Conservation (phyloP, 2,797 vertebrate species). For the Ctenopoma kingsleyae region DNA sequence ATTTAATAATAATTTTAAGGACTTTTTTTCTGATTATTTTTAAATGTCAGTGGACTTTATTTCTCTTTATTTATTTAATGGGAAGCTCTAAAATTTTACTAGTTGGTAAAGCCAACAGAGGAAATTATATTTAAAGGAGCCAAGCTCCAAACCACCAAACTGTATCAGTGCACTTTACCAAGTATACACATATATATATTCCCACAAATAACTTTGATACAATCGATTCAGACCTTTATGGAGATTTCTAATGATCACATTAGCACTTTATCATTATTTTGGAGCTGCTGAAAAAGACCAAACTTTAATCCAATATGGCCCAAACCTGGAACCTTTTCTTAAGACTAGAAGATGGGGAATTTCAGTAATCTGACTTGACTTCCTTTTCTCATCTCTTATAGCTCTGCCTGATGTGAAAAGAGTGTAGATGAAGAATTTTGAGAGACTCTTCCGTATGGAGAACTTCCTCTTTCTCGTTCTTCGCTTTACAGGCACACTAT, state of each 20-base stretch:
- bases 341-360: not conserved
- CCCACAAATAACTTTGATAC: not conserved
- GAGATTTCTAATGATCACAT: not conserved
- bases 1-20: conserved; percentile 6
- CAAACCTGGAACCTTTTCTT: conserved; percentile 6
- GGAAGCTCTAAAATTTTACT: conserved; percentile 16
- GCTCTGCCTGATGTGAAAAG: conserved; percentile 58
- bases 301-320: conserved; percentile 1
- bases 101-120: conserved; percentile 3
- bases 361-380: conserved; percentile 38
- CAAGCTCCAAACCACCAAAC: conserved; percentile 2
- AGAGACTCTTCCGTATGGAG: conserved; percentile 19
- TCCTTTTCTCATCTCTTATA: conserved; percentile 62
- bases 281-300: conserved; percentile 19
- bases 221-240: not conserved
- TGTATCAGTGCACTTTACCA: conserved; percentile 52
- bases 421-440: conserved; percentile 46
- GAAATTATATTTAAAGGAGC: conserved; percentile 19
- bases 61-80: conserved; percentile 22
- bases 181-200: not conserved
- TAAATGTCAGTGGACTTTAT: conserved; percentile 1
- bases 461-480: conserved; percentile 27
- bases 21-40: conserved; percentile 11
- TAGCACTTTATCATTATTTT: not conserved
- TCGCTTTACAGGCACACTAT: conserved; percentile 39